A percentile compares a stretch with the other conserved stretches of the same genome.
phyloP scores from a whole-genome alignment of 1,140 invertebrate species.

The Plodia interpunctella region DNA sequence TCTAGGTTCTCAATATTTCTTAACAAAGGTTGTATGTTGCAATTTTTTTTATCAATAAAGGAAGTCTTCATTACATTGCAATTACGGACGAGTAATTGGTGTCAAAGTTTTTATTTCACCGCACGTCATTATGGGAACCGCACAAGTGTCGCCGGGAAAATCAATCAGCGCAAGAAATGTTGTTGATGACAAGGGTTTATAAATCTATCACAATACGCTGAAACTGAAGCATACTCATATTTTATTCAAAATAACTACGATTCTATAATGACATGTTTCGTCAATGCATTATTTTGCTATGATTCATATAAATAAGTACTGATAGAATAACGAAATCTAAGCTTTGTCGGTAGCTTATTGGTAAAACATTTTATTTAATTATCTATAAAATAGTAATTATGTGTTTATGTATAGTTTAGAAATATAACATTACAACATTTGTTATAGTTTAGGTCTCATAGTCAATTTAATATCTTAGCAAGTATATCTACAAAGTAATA shows the following conservation, averaged over 20 bases:
- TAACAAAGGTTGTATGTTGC: conserved; percentile 45
- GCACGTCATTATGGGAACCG: conserved; percentile 41
- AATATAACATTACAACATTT: no score
- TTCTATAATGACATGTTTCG: conserved; percentile 5
- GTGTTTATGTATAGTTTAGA: no score
- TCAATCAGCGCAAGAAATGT: conserved; percentile 36
- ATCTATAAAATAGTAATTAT: no score
- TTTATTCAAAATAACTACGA: not conserved
- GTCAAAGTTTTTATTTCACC: conserved; percentile 3
- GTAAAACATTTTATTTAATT: no score
- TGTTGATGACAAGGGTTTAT: not conserved
- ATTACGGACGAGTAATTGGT: conserved; percentile 40
- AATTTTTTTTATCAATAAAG: conserved; percentile 69
- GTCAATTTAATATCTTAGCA: no score
- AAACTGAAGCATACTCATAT: not conserved
- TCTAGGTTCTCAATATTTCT: not conserved
- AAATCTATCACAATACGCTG: no score
- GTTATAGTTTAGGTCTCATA: no score
- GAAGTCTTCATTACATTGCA: conserved; percentile 53
- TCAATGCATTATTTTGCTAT: not conserved
- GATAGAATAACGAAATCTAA: no score
- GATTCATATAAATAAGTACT: not conserved
- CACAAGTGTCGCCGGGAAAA: conserved; percentile 49
- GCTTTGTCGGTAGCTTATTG: no score
- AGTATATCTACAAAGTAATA: no score